These are phyloP conservation scores for Ligdia adustata DNA, from an alignment of 2,888 invertebrate species.

Conservation along the genomic window DNA sequence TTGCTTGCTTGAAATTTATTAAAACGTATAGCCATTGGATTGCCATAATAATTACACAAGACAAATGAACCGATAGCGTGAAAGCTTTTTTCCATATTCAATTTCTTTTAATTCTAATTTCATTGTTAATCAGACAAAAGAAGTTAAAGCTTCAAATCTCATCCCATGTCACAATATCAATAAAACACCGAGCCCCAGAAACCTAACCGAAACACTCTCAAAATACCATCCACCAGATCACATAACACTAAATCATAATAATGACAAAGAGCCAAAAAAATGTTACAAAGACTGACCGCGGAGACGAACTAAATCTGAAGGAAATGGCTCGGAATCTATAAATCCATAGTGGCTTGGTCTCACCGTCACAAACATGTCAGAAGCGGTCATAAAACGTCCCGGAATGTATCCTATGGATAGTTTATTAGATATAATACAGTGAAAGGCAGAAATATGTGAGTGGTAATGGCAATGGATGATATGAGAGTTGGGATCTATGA, in stretches of 20 bases:
- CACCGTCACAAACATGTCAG: slow-evolving; percentile 82
- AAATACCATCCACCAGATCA: slow-evolving; percentile 37
- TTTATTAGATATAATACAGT: slow-evolving; percentile 73
- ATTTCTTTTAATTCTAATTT: too few species aligned
- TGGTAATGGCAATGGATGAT: slow-evolving; percentile 52
- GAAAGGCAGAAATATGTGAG: slow-evolving; percentile 57
- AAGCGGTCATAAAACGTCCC: slow-evolving; percentile 70
- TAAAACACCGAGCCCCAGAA: slow-evolving; percentile 6
- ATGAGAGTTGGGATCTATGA: slow-evolving; percentile 34
- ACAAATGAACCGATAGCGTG: too few species aligned
- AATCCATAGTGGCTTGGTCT: slow-evolving; percentile 61
- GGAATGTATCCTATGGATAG: slow-evolving; percentile 65
- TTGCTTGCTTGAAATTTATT: too few species aligned
- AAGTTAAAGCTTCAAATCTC: neutral
- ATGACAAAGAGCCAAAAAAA: slow-evolving; percentile 49
- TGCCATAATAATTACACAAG: too few species aligned
- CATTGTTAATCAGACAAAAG: too few species aligned
- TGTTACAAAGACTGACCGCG: slow-evolving; percentile 60
- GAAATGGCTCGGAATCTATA: slow-evolving; percentile 75
- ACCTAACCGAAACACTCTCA: slow-evolving; percentile 13
- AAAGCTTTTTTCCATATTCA: too few species aligned
- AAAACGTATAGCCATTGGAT: too few species aligned
- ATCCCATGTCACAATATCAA: slow-evolving; percentile 1
- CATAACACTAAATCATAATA: slow-evolving; percentile 62
- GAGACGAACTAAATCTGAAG: slow-evolving; percentile 51